These are phyloP conservation scores for Microcebus jonahi DNA, from an alignment of 2,113 vertebrate genomes.

Conservation along the genomic window DNA sequence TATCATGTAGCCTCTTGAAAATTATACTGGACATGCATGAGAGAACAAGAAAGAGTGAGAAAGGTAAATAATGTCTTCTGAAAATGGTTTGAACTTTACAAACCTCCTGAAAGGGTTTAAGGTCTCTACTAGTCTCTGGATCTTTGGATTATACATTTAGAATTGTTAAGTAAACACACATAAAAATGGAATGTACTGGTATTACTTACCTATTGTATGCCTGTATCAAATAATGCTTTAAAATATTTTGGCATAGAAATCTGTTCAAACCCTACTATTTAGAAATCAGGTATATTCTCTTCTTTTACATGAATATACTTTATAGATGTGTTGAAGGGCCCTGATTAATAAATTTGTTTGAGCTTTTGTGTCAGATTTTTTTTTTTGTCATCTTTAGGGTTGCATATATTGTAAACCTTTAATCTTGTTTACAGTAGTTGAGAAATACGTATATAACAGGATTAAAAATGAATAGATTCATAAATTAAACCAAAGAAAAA, in stretches of 20 bases:
- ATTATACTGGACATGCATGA: not conserved
- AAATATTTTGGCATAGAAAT: not conserved
- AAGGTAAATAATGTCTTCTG: not conserved
- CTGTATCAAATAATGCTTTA: not conserved
- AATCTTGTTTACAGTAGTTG: not conserved
- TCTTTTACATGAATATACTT: not conserved
- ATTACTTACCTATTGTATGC: not conserved
- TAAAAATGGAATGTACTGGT: not conserved
- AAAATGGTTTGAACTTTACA: not conserved
- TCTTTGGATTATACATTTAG: not conserved
- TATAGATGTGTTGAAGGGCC: not conserved
- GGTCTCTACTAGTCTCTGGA: not conserved
- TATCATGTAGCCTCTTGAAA: not conserved
- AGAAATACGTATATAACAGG: not conserved
- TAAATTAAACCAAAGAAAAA: not conserved
- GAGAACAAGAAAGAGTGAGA: not conserved
- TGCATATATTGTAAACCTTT: not conserved
- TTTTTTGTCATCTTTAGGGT: not conserved
- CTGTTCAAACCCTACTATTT: not conserved
- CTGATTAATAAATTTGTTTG: constrained; percentile 1
- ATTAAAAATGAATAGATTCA: not conserved
- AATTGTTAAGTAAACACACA: not conserved
- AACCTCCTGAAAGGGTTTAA: not conserved
- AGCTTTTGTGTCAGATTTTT: not conserved
- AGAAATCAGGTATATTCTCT: not conserved